These are phyloP conservation scores for Corythucha ciliata DNA, from an alignment of 2,888 invertebrate genomes.

Conservation along the genomic window DNA sequence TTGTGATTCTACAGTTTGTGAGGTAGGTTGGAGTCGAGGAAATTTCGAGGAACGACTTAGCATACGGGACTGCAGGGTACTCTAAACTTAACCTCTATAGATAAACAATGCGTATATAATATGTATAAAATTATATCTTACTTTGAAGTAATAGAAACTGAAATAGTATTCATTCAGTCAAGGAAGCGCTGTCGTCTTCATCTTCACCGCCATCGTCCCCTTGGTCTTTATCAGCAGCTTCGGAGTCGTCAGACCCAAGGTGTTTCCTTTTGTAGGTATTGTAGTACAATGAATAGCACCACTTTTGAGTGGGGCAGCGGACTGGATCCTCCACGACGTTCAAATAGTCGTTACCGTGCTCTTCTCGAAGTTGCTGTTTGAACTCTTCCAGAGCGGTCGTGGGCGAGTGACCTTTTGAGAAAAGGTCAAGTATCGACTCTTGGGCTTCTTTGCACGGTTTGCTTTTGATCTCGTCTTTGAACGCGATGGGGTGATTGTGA, in stretches of 20 bases:
- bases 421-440: slow-evolving; percentile 16
- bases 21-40: no score
- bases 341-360: slow-evolving; percentile 7
- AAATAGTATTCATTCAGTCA: slow-evolving; percentile 17
- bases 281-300: slow-evolving; percentile 21
- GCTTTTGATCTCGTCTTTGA: slow-evolving; percentile 10
- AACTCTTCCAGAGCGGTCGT: slow-evolving; percentile 17
- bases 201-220: slow-evolving; percentile 12
- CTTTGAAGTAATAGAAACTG: slow-evolving; percentile 9
- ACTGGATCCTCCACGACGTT: slow-evolving; percentile 14
- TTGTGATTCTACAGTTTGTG: no score
- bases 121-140: slow-evolving; percentile 18
- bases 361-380: slow-evolving; percentile 18
- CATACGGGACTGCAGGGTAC: no score
- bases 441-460: slow-evolving; percentile 21
- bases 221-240: background rate
- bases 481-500: slow-evolving; percentile 20
- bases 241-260: slow-evolving; percentile 10
- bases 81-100: no score
- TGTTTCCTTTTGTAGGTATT: slow-evolving; percentile 22
- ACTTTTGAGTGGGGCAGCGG: slow-evolving; percentile 19
- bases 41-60: no score
- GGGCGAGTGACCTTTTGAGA: slow-evolving; percentile 19
- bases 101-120: no score
- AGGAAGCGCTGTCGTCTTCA: slow-evolving; percentile 19